These are phyloP conservation scores for Potamilus streckersoni DNA, from an alignment of 1,140 invertebrate species.

Conservation along the genomic window DNA sequence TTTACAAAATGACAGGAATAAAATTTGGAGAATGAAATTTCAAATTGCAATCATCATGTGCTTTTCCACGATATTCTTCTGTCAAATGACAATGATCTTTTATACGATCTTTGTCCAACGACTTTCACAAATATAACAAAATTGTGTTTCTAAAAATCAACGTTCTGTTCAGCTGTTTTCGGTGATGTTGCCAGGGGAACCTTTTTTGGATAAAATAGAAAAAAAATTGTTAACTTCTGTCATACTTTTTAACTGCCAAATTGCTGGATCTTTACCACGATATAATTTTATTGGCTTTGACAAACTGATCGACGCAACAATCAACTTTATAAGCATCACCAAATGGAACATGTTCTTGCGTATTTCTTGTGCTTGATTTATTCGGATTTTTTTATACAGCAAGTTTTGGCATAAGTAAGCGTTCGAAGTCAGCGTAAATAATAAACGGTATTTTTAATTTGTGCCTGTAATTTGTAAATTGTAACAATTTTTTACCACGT, in stretches of 20 bases:
- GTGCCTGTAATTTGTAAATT: slow-evolving; percentile 5
- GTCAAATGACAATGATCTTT: slow-evolving; percentile 31
- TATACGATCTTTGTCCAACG: slow-evolving; percentile 4
- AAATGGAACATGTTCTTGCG: slow-evolving; percentile 7
- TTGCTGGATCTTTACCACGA: slow-evolving; percentile 7
- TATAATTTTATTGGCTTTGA: slow-evolving; percentile 5
- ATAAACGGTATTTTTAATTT: slow-evolving; percentile 5
- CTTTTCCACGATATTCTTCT: slow-evolving; percentile 31
- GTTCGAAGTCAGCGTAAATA: slow-evolving; percentile 14
- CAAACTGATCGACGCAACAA: background rate
- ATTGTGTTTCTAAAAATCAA: background rate
- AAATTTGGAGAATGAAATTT: slow-evolving; percentile 5
- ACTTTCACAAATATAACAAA: slow-evolving; percentile 30
- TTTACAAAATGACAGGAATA: slow-evolving; percentile 20
- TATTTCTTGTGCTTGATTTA: background rate
- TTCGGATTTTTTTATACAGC: background rate
- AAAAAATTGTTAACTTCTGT: slow-evolving; percentile 12
- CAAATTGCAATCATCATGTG: slow-evolving; percentile 16
- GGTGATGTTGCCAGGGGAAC: slow-evolving; percentile 16
- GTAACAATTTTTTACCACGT: background rate
- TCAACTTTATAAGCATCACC: slow-evolving; percentile 14
- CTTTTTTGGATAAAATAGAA: slow-evolving; percentile 2
- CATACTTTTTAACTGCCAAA: slow-evolving; percentile 6
- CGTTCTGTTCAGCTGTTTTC: background rate
- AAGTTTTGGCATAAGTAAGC: background rate